Conservation (phyloP, 2,113 vertebrate genomes). For the Gila orcuttii region DNA sequence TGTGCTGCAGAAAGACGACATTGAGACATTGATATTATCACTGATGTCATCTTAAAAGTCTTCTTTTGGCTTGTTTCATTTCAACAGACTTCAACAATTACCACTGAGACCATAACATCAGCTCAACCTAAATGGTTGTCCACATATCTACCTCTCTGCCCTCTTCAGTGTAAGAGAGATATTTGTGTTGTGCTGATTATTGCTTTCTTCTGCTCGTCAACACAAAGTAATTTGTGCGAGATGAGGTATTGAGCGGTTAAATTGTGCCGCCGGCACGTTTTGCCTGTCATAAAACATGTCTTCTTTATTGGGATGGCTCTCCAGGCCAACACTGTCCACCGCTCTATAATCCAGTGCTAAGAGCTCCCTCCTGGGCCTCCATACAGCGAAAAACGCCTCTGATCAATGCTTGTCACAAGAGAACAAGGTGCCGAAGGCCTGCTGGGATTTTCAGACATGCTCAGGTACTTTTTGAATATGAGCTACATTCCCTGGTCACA, state of each 20-base stretch:
- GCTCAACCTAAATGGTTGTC: not conserved
- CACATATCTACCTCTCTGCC: constrained; percentile 39
- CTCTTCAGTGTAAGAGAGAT: constrained; percentile 35
- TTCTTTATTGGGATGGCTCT: constrained; percentile 71
- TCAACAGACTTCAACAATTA: not conserved
- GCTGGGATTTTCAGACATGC: constrained; percentile 62
- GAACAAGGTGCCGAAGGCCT: constrained; percentile 49
- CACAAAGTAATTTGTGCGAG: constrained; percentile 67
- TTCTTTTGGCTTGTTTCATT: too few species aligned
- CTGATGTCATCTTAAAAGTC: constrained; percentile 18
- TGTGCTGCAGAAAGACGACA: too few species aligned
- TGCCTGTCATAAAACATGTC: constrained; percentile 76
- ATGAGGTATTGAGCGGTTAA: constrained; percentile 76
- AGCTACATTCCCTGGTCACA: constrained; percentile 52
- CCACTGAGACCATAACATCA: not conserved
- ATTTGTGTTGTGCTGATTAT: constrained; percentile 45
- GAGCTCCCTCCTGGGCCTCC: constrained; percentile 70
- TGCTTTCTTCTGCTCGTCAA: constrained; percentile 56
- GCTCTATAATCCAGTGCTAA: constrained; percentile 72
- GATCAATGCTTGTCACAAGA: constrained; percentile 73
- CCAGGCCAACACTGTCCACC: constrained; percentile 45
- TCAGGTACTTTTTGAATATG: constrained; percentile 59
- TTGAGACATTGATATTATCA: not conserved
- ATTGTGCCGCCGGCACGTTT: constrained; percentile 66
- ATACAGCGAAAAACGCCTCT: constrained; percentile 46